Base-by-base conservation (phyloP, 2,888 invertebrate species). In the Latrodectus elegans region DNA sequence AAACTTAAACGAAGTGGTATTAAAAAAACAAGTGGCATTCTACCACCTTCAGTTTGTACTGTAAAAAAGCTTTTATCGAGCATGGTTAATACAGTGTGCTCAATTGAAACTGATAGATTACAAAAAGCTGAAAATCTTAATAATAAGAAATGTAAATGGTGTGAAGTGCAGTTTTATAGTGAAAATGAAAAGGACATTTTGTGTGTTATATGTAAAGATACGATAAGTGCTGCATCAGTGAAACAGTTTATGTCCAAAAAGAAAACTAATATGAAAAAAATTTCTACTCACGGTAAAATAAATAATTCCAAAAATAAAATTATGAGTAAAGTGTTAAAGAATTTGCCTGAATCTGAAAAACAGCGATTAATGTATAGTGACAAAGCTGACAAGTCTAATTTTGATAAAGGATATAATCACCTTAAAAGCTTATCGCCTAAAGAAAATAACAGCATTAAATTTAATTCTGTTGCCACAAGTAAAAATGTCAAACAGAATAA, bases 161-260 rank as follows among this genome's bases (percentile, higher is more conserved):
- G 86, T 53, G 52, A 49, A n/a, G 17, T 55, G 9, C 67, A 1
- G 8, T 73, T 87, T 49, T 10, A 9, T 6, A 10, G 60, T 22
- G 22, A 65, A n/a, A 67, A 60, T 22, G n/a, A 4, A 10, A 52
- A 55, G 8, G 75, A 80, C 9, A n/a, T 71, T 2, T 38, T 60
- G n/a, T 87, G 86, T 55, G 22, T 38, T n/a, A 87, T 77, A 8
- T 87, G 86, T n/a, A 80, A 49, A 53, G 81, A 81, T 38, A 52
- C 17, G 2, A 15, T 22, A 49, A 72, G 15, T 38, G 26, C 3
- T n/a, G 14, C 15, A 52, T 38, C 15, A 49, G 22, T 26, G 51
- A 17, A 51, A 81, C 15, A 22, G 17, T 65, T 9, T 38, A 70
- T 6, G 71, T 38, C 65, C 49, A 52, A 26, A 64, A 49, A 22